phyloP scores from a whole-genome alignment of 2,113 vertebrate species.

The Cryptomyrus ogoouensis region DNA sequence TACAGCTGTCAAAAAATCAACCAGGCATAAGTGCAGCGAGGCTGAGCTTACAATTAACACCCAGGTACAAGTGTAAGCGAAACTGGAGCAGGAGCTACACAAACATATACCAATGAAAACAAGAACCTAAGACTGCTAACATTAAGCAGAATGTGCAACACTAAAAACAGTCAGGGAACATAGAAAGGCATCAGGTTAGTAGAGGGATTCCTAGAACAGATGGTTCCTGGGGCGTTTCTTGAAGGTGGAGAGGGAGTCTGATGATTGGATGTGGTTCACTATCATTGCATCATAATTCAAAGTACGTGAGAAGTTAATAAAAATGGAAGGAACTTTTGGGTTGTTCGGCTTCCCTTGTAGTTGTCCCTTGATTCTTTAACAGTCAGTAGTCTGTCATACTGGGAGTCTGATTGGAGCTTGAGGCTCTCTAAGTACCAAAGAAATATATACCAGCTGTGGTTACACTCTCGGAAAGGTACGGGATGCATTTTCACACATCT shows the following conservation, averaged over 20 bases:
- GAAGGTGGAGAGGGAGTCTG: neutral
- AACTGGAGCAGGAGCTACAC: neutral
- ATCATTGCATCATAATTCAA: neutral
- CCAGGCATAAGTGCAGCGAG: neutral
- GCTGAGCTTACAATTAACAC: neutral
- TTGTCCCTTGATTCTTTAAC: neutral
- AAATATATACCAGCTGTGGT: neutral
- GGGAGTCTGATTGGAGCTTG: neutral
- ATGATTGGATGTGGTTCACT: neutral
- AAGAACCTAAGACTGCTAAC: neutral
- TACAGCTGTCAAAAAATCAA: neutral
- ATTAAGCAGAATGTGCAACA: neutral
- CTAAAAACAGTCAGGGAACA: neutral
- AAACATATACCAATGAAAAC: neutral
- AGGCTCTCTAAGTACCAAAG: neutral
- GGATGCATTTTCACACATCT: conserved; percentile 26
- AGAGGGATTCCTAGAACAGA: neutral
- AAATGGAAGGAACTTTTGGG: neutral
- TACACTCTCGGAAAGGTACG: neutral
- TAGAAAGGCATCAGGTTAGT: neutral
- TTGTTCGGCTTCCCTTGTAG: neutral
- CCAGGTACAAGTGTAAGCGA: neutral
- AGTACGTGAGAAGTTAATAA: neutral
- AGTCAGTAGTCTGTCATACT: neutral
- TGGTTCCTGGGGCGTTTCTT: neutral